phyloP scores from a whole-genome alignment of 2,888 invertebrate genomes.

The Thelaira solivaga region DNA sequence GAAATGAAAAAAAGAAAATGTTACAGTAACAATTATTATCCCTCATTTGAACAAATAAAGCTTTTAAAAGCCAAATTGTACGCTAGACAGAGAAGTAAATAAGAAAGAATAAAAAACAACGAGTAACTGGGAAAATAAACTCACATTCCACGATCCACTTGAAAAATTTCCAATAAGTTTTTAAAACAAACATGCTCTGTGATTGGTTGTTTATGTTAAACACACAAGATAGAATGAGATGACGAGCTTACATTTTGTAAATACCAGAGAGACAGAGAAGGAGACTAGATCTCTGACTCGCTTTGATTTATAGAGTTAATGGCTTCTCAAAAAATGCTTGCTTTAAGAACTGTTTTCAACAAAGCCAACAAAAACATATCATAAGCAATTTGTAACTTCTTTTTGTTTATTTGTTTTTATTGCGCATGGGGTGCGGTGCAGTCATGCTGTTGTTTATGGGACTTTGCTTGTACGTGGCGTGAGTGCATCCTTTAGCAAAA shows the following conservation, averaged over 20 bases:
- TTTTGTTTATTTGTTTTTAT: too few species aligned
- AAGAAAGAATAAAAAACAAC: background rate
- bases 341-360: background rate
- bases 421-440: background rate
- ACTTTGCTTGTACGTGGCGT: background rate
- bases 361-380: background rate
- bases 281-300: background rate
- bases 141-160: slow-evolving; percentile 59
- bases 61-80: background rate
- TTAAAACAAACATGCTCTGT: background rate
- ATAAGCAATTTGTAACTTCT: too few species aligned
- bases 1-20: slow-evolving; percentile 26
- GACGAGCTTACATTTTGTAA: background rate
- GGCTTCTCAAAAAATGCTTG: background rate
- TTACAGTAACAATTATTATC: slow-evolving; percentile 28
- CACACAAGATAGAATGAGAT: slow-evolving; percentile 5
- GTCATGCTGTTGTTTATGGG: background rate
- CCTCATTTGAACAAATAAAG: slow-evolving; percentile 16
- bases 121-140: background rate
- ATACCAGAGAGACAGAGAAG: background rate
- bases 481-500: background rate
- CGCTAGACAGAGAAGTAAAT: slow-evolving; percentile 1
- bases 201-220: slow-evolving; percentile 25
- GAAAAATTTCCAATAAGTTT: slow-evolving; percentile 46
- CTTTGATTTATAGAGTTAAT: background rate